These are phyloP conservation scores for Pseudomyrmex pallidus DNA, from an alignment of 1,140 invertebrate species.

Conservation along the genomic window DNA sequence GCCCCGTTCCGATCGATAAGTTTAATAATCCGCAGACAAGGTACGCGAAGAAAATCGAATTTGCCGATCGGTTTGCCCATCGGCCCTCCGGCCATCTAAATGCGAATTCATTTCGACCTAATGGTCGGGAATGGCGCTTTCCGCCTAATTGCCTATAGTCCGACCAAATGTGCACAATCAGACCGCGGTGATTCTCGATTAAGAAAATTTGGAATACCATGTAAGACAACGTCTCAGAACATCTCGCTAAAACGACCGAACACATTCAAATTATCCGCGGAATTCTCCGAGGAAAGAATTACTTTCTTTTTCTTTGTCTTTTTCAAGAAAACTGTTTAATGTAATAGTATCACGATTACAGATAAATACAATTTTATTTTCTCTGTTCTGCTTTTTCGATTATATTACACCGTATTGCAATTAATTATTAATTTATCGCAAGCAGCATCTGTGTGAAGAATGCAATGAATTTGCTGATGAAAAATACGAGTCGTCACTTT, in stretches of 20 bases:
- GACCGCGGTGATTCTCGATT: slow-evolving; percentile 19
- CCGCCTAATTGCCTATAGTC: slow-evolving; percentile 64
- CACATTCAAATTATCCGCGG: neutral
- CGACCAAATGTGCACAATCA: slow-evolving; percentile 45
- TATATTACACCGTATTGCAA: neutral
- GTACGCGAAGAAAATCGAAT: slow-evolving; percentile 69
- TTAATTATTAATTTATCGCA: slow-evolving; percentile 28
- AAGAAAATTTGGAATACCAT: slow-evolving; percentile 37
- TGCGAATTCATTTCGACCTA: slow-evolving; percentile 76
- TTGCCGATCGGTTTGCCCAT: slow-evolving; percentile 73
- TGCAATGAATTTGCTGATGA: slow-evolving; percentile 63
- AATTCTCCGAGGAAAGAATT: slow-evolving; percentile 1
- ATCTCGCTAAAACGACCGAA: neutral
- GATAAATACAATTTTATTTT: no score
- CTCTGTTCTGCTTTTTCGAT: no score
- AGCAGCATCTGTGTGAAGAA: neutral
- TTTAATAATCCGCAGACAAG: slow-evolving; percentile 71
- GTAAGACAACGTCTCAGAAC: neutral
- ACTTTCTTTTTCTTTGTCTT: neutral
- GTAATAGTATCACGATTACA: no score
- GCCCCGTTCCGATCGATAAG: slow-evolving; percentile 57
- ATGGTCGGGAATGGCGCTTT: slow-evolving; percentile 68
- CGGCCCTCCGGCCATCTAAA: slow-evolving; percentile 66
- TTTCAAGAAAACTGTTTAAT: neutral
- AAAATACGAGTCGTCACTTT: slow-evolving; percentile 57